Evolutionary conservation across 2,888 invertebrate genomes (phyloP).

Genomic region (Drosophila meridionalis): DNA sequence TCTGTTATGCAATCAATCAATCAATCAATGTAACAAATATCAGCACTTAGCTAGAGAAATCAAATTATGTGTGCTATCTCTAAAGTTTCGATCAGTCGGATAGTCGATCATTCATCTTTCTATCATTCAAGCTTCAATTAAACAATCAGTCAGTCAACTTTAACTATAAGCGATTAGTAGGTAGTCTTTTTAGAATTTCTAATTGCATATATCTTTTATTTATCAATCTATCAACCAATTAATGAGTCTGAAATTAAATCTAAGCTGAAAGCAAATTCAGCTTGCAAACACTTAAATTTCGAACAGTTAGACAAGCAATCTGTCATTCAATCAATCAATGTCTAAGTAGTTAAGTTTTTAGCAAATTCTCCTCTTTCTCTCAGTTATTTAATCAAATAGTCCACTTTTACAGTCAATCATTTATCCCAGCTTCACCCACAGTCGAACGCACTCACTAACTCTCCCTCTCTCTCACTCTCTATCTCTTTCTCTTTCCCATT

Average conservation of each 20-base stretch:
- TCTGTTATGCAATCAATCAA: too few species aligned
- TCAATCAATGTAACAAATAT: too few species aligned
- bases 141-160: background rate
- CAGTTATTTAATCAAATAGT: background rate
- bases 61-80: too few species aligned
- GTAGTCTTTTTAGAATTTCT: background rate
- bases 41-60: too few species aligned
- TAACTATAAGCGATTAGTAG: too few species aligned
- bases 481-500: background rate
- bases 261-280: background rate
- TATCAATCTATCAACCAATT: background rate
- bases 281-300: background rate
- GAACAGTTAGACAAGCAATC: background rate
- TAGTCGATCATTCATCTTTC: background rate
- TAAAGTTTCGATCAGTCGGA: background rate
- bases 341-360: background rate
- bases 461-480: background rate
- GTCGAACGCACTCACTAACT: too few species aligned
- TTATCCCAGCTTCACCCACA: background rate
- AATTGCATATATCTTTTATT: background rate
- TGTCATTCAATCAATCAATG: background rate
- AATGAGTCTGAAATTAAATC: background rate
- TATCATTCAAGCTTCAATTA: too few species aligned
- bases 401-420: background rate
- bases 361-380: background rate